phyloP scores from a whole-genome alignment of 2,797 vertebrate genomes.

The Paedocypris micromegethes region DNA sequence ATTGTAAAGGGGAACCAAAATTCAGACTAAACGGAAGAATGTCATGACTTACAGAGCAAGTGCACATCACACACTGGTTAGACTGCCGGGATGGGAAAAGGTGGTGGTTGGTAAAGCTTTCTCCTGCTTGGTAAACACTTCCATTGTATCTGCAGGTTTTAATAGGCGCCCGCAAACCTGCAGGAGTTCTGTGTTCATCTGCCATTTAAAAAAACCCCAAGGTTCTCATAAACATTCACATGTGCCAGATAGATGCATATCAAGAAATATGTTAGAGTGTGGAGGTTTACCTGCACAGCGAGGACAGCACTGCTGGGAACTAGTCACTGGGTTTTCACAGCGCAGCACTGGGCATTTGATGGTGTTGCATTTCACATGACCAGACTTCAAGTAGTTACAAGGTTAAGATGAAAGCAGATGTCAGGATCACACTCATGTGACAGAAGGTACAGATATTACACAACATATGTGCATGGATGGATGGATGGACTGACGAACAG shows the following conservation, averaged over 20 bases:
- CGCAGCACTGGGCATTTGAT: constrained; percentile 82
- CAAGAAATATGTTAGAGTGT: not conserved
- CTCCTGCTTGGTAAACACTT: constrained; percentile 81
- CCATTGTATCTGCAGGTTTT: constrained; percentile 87
- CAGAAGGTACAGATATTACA: constrained; percentile 15
- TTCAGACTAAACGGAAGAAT: not conserved
- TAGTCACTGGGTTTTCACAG: constrained; percentile 77
- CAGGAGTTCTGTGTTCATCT: constrained; percentile 77
- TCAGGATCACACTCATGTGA: constrained; percentile 14
- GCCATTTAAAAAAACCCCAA: not conserved
- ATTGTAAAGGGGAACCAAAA: no score
- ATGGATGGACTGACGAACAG: not conserved
- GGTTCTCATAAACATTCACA: not conserved
- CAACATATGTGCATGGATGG: not conserved
- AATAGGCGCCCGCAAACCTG: constrained; percentile 76
- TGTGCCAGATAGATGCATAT: not conserved
- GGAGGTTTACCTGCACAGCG: constrained; percentile 75
- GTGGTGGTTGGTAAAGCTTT: constrained; percentile 81
- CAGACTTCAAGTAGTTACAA: constrained; percentile 56
- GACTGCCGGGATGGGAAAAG: constrained; percentile 81
- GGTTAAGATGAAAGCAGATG: constrained; percentile 38
- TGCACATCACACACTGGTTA: constrained; percentile 93
- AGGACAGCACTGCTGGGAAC: constrained; percentile 87
- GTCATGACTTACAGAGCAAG: constrained; percentile 81
- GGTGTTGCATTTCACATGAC: constrained; percentile 80